Evolutionary conservation across 92 coral and sea anemone genomes (phyloP).

Genomic region (Micromussa lordhowensis): DNA sequence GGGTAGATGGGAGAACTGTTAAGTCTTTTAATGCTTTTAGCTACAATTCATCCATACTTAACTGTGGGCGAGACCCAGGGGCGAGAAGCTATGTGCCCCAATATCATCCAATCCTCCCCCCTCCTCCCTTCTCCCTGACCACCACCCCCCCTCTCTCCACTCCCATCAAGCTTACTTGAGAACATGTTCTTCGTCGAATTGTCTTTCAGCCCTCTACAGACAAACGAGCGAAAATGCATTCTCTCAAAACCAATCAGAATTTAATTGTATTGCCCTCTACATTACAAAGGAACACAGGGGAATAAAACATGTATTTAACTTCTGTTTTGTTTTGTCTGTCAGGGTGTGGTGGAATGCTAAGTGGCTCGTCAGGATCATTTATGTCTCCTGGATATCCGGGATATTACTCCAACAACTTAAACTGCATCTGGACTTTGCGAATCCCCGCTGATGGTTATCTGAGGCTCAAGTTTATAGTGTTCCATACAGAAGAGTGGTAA

Average conservation of each 20-base stretch:
- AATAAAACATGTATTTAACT: neutral
- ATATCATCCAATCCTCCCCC: neutral
- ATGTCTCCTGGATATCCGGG: constrained; percentile 19
- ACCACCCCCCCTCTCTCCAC: neutral
- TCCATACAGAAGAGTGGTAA: constrained; percentile 21
- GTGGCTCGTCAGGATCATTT: neutral
- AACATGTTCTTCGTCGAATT: no score
- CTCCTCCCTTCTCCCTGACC: no score
- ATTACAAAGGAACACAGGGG: neutral
- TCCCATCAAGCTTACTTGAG: no score
- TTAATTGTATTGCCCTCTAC: neutral
- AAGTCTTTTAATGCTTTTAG: no score
- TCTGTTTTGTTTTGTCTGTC: neutral
- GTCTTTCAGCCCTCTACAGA: neutral
- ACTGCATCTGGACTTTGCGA: constrained; percentile 5
- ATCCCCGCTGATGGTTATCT: constrained; percentile 9
- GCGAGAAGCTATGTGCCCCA: neutral
- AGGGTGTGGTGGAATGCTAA: constrained; percentile 23
- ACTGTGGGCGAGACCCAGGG: no score
- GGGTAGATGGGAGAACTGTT: no score
- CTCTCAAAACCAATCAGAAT: neutral
- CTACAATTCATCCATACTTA: neutral
- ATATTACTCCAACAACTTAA: constrained; percentile 1
- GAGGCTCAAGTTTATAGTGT: constrained; percentile 6
- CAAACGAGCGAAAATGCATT: neutral